Evolutionary conservation across 1,140 invertebrate genomes (phyloP).

Genomic region (Phthorimaea operculella): DNA sequence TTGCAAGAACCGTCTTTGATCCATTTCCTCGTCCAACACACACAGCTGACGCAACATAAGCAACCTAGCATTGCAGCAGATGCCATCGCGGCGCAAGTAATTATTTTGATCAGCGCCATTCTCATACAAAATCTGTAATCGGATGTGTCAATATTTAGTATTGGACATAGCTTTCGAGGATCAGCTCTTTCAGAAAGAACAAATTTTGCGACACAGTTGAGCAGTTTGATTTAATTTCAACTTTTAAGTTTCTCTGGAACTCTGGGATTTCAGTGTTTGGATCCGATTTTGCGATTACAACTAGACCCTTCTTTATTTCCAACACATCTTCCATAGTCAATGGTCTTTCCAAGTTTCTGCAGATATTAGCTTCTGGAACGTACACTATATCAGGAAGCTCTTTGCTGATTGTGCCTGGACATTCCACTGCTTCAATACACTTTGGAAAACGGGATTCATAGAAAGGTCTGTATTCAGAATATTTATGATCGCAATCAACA

Average conservation of each 20-base stretch:
- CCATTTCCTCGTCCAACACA: no score
- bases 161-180: constrained; percentile 35
- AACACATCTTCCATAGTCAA: constrained; percentile 41
- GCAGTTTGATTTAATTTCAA: constrained; percentile 38
- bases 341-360: constrained; percentile 36
- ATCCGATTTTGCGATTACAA: constrained; percentile 19
- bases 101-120: constrained; percentile 17
- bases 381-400: constrained; percentile 36
- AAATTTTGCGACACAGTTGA: constrained; percentile 53
- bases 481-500: constrained; percentile 42
- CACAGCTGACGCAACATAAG: no score
- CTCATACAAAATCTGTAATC: constrained; percentile 28
- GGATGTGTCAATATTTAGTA: constrained; percentile 11
- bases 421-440: constrained; percentile 28
- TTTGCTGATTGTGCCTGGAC: constrained; percentile 24
- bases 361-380: constrained; percentile 35
- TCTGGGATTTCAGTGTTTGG: constrained; percentile 13
- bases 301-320: constrained; percentile 35
- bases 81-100: no score
- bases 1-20: no score
- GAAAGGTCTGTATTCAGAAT: constrained; percentile 30
- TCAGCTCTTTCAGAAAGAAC: constrained; percentile 37
- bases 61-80: no score
- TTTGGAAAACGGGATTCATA: constrained; percentile 24
- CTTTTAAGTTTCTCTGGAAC: constrained; percentile 12